Percentiles rank a stretch among this genome's conserved stretches.
phyloP scores from a whole-genome alignment of 2,888 invertebrate genomes.

The Vanessa cardui region DNA sequence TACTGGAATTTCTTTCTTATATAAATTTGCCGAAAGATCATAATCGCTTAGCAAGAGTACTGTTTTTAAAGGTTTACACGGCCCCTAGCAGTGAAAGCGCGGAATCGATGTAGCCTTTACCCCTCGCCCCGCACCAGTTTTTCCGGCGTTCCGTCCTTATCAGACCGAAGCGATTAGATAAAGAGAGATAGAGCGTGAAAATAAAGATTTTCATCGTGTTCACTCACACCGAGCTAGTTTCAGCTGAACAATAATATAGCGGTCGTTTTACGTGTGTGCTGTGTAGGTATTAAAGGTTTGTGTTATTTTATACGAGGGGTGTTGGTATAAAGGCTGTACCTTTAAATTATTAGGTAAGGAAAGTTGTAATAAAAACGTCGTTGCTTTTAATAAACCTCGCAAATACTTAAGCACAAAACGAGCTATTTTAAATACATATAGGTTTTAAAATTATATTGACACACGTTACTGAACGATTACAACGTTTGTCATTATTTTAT shows the following conservation, averaged over 20 bases:
- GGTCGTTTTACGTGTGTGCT: conserved; percentile 63
- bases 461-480: too few species aligned
- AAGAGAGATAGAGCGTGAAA: conserved; percentile 84
- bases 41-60: conserved; percentile 76
- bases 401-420: background rate
- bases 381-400: background rate
- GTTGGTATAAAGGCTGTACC: conserved; percentile 39
- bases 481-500: too few species aligned
- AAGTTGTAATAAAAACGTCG: background rate
- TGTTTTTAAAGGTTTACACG: conserved; percentile 83
- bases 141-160: conserved; percentile 83
- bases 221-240: conserved; percentile 76
- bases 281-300: conserved; percentile 60
- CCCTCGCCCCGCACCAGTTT: conserved; percentile 81
- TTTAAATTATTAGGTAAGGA: conserved; percentile 12
- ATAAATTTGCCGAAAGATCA: conserved; percentile 74
- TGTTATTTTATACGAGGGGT: conserved; percentile 55
- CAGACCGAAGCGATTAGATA: conserved; percentile 81
- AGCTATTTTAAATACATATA: background rate
- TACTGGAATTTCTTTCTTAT: conserved; percentile 73
- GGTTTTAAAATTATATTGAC: too few species aligned
- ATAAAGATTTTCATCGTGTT: conserved; percentile 84
- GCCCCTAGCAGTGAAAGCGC: conserved; percentile 83
- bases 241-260: conserved; percentile 63
- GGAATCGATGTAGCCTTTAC: conserved; percentile 84